Evolutionary conservation across 2,797 vertebrate species (phyloP), one percentile per base, ranked within the genome.

Genomic region (Lacerta bilineata): DNA sequence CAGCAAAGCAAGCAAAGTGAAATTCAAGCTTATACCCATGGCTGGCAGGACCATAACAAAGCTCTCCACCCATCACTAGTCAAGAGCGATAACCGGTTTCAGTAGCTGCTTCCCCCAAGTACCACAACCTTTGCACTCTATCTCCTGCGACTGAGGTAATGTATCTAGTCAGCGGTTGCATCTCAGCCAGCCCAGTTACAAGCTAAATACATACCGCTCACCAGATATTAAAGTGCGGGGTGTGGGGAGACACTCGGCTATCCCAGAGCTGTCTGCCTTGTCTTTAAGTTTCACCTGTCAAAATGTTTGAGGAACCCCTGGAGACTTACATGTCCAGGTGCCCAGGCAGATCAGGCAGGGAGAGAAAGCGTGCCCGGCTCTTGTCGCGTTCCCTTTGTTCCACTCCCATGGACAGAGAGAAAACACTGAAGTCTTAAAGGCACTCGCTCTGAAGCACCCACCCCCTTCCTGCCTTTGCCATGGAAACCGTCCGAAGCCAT

Each of bases 401-500:
- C 93, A 89, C 93, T 94, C 93, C 92, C 93, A 92, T 90, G 93
- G 95, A 93, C 93, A 89, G 93, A 82, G 94, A 89, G 89, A 92
- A 91, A 95, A 89, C 93, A 87, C 91, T 90, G 93, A 91, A 89
- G 88, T 84, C 86, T 94, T 87, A 66, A 89, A 84, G 90, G 86
- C 93, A 80, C 87, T 88, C 20, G 64, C 66, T 84, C 72, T 89
- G 91, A 92, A 94, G 93, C 89, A 84, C 93, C 95, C 93, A 94
- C 93, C 94, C 95, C 87, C 85, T 79, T 79, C 81, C 29, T 29
- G 93, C 92, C 84, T 93, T 95, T 94, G 93, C 95, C 94, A 96
- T 96, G 94, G 95, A 95, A 96, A 96, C 95, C 33, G 4, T 90
- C 90, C 59, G 89, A 94, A 95, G 94, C 93, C 95, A 95, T 94